Evolutionary conservation across 2,888 invertebrate species (phyloP).

Genomic region (Rosalia funebris): DNA sequence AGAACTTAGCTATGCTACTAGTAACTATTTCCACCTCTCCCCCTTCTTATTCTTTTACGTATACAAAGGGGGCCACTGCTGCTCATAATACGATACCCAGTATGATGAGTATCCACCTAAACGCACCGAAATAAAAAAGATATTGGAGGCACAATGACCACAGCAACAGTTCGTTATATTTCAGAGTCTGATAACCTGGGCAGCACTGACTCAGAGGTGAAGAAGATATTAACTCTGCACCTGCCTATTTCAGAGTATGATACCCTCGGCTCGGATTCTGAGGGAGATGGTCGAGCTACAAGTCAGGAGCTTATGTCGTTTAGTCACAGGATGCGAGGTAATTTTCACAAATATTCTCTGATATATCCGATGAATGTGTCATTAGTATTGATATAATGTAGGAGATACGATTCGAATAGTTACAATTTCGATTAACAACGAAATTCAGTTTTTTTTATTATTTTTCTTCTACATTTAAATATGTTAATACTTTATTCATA

Average conservation of each 20-base stretch:
- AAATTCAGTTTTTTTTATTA: no score
- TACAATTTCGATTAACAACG: no score
- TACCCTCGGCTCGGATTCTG: constrained; percentile 83
- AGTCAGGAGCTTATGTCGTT: constrained; percentile 70
- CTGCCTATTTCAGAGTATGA: constrained; percentile 95
- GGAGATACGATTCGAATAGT: no score
- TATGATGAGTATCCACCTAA: background rate
- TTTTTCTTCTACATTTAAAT: no score
- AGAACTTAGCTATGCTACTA: no score
- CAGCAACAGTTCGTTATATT: constrained; percentile 58
- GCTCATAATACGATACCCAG: constrained; percentile 39
- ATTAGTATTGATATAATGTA: no score
- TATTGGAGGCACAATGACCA: constrained; percentile 28
- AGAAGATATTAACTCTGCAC: constrained; percentile 92
- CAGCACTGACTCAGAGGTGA: constrained; percentile 94
- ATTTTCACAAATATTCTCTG: background rate
- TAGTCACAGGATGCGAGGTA: constrained; percentile 66
- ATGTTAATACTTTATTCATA: no score
- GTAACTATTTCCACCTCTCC: no score
- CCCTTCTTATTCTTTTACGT: background rate
- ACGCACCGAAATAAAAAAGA: background rate
- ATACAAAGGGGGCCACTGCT: constrained; percentile 52
- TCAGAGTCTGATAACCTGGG: constrained; percentile 94
- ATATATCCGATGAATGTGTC: no score
- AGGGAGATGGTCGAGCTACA: constrained; percentile 75